Base-by-base conservation (phyloP, 2,113 vertebrate species). In the Takifugu bimaculatus region DNA sequence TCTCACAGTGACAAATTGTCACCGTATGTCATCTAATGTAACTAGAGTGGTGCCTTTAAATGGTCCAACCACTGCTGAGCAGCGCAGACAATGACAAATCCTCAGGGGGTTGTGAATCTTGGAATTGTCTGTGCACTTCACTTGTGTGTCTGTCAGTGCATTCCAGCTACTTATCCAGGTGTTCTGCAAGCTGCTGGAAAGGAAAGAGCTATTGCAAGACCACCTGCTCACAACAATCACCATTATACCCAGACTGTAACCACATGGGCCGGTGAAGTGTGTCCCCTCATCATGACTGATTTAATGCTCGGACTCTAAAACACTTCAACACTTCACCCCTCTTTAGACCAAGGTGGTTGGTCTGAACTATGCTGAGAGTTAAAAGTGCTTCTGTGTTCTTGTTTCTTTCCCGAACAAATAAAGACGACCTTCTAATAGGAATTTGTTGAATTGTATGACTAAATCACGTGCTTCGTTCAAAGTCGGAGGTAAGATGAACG, bases 211-310 rank as follows among this genome's bases (percentile, higher is more conserved):
- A 35, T 45, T 39, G 35, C 57, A 26, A 49, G 45, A 72, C 72
- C 74, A 68, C 50, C 63, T 79, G 66, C 65, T 81, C 57, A 54
- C 49, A 50, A 60, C 4, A 65, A 54, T 68, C 60, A 65, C 35
- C 44, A 63, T 52, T 26, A 54, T 43, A 69, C 54, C 60, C n/a
- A 0, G 28, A 26, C 49, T 68, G 26, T 52, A 65, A 75, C 67
- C 3, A 47, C 63, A 54, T 2, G 20, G 26, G 39, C 26, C 39
- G 35, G 0, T 45, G 60, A 61, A 57, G 63, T 42, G 57, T 60
- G 54, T 65, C 20, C 0, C 63, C 56, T 4, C 48, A 47, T 47
- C 10, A n/a, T 4, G 14, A 47, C 61, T 53, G 26, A 45, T 50
- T 71, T 65, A 50, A 56, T 50, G 50, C 26, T 27, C 39, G 52